Evolutionary conservation across 2,113 vertebrate genomes (phyloP), one percentile per base, ranked within the genome.

Genomic region (Macaca nemestrina): DNA sequence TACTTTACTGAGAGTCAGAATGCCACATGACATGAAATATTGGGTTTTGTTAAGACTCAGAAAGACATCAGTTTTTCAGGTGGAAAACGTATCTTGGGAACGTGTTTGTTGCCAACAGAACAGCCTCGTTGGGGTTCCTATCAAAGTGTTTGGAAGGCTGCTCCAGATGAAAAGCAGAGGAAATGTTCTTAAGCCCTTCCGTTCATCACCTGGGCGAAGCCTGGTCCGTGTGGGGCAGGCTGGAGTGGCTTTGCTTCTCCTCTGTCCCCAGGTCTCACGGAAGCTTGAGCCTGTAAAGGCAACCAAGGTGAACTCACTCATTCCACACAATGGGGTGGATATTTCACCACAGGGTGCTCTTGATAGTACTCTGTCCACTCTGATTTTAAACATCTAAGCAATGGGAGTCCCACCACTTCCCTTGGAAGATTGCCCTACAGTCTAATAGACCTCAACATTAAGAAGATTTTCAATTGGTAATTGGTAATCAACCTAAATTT

Each of bases 401-500:
- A 98, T 92, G 88, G 96, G 97, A 96, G 93, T 97, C 75, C 93
- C 17, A 64, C 61, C 20, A 87, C 97, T 94, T 97, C 72, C 90
- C 90, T 96, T 73, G 52, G 67, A 97, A 96, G 92, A 98, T 97
- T 98, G 91, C 97, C 96, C 97, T 94, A 87, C 96, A 96, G 97
- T 96, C 97, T 98, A 98, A 98, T 98, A 97, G 95, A 95, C 97
- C 93, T 95, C 90, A 85, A 45, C 93, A 93, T 94, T 97, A 98
- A 93, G 96, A 97, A 97, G 97, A 96, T 96, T 95, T 97, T 97
- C 97, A 98, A 73, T 89, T 94, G 97, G 97, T 96, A 98, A 97
- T 97, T 98, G 93, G 97, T 98, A 98, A 98, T 98, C 97, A 97
- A 97, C 97, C 97, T 98, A 97, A 97, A 97, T 98, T 98, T 96